A percentile compares a stretch with the other conserved stretches of the same genome.
Evolutionary conservation across 2,797 vertebrate genomes (phyloP).

Genomic region (Carcharodon carcharias): DNA sequence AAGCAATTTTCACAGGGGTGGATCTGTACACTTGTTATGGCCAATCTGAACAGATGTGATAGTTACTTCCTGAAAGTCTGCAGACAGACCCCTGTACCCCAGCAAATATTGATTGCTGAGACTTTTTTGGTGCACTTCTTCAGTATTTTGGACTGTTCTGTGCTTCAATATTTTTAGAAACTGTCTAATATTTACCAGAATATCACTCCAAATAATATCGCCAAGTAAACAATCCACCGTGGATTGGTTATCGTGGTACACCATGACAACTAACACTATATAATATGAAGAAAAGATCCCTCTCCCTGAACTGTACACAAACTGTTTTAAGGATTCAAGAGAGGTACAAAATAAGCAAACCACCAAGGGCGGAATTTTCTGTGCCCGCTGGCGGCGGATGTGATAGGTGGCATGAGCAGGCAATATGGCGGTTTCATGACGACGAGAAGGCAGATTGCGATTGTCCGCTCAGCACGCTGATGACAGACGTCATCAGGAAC

Average conservation of each 20-base stretch:
- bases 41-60: background rate
- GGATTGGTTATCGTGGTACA: background rate
- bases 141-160: background rate
- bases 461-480: too few species aligned
- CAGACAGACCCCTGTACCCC: background rate
- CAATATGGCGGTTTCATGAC: too few species aligned
- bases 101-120: background rate
- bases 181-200: background rate
- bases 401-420: too few species aligned
- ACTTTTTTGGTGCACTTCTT: background rate
- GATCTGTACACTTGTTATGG: background rate
- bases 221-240: background rate
- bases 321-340: background rate
- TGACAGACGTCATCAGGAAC: too few species aligned
- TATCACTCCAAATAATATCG: background rate
- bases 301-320: background rate
- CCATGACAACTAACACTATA: background rate
- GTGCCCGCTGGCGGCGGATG: too few species aligned
- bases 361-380: too few species aligned
- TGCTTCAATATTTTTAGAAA: background rate
- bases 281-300: background rate
- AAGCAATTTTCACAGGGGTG: background rate
- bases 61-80: background rate
- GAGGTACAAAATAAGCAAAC: background rate
- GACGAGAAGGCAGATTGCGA: too few species aligned